A percentile compares a stretch with the other conserved stretches of the same genome.
Evolutionary conservation across 2,113 vertebrate species (phyloP).

Genomic region (Urocolius indicus): DNA sequence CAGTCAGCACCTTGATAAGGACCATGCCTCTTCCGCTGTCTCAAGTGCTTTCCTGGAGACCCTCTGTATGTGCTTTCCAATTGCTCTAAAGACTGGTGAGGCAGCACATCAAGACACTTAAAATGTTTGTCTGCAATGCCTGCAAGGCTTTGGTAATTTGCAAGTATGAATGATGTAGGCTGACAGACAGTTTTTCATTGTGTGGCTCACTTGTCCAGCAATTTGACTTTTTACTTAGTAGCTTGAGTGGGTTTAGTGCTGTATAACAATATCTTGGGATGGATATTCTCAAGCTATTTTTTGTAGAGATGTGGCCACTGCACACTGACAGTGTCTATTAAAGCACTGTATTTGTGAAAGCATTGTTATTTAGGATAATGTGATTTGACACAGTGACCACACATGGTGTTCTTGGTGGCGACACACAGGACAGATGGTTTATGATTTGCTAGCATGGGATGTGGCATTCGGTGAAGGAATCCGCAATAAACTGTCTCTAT

Average conservation of each 20-base stretch:
- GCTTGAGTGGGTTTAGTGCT: not conserved
- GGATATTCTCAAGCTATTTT: not conserved
- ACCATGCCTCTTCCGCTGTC: not conserved
- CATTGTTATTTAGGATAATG: not conserved
- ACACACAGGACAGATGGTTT: not conserved
- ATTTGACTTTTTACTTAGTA: not conserved
- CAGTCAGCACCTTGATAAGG: slow-evolving; percentile 11
- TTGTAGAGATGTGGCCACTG: not conserved
- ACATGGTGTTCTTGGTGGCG: not conserved
- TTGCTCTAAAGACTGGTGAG: not conserved
- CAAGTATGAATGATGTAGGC: not conserved
- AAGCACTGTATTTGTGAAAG: not conserved
- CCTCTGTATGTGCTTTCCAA: not conserved
- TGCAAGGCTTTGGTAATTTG: not conserved
- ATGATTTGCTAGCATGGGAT: not conserved
- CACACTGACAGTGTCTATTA: not conserved
- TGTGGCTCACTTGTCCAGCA: not conserved
- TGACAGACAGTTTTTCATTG: not conserved
- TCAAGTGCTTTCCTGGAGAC: not conserved
- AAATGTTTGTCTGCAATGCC: not conserved
- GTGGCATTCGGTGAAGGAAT: not conserved
- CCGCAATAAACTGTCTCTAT: not conserved
- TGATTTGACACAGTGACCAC: not conserved
- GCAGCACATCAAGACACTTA: not conserved
- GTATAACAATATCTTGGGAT: not conserved